Percentiles rank a stretch among this genome's conserved stretches.
phyloP scores from a whole-genome alignment of 35 echinoderm and acorn worm species.

The Ophioderma brevispina region DNA sequence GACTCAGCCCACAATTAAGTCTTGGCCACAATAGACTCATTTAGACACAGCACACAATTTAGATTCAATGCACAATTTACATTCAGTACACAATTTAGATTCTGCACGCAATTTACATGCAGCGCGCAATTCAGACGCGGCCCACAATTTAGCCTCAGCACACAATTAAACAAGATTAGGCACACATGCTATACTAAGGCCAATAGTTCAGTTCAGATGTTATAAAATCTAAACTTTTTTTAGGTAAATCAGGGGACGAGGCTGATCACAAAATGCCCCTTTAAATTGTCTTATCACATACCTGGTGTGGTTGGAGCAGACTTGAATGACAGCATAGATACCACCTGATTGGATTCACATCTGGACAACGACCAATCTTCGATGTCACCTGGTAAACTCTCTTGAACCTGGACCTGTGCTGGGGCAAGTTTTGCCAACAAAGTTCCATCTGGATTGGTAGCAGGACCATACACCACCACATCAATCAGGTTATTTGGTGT shows the following conservation, averaged over 20 bases:
- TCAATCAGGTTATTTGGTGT: constrained; percentile 58
- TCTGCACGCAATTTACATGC: too few relatives aligned
- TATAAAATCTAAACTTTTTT: too few relatives aligned
- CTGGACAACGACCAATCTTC: constrained; percentile 70
- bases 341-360: constrained; percentile 62
- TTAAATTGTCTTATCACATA: not conserved
- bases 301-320: constrained; percentile 80
- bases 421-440: constrained; percentile 69
- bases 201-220: not conserved
- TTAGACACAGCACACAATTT: too few relatives aligned
- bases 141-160: too few relatives aligned
- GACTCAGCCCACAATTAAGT: too few relatives aligned
- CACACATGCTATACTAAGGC: not conserved
- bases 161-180: too few relatives aligned
- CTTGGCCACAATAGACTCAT: too few relatives aligned
- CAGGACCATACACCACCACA: constrained; percentile 47
- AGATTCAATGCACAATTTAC: too few relatives aligned
- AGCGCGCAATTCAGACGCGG: too few relatives aligned
- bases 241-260: too few relatives aligned
- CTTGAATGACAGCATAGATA: constrained; percentile 61
- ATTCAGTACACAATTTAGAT: too few relatives aligned
- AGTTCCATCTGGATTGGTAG: constrained; percentile 11
- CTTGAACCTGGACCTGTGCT: constrained; percentile 65
- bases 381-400: constrained; percentile 19
- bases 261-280: too few relatives aligned